Evolutionary conservation across 37 sponge, comb jelly and placozoan species (phyloP).

Genomic region (Ephydatia muelleri): DNA sequence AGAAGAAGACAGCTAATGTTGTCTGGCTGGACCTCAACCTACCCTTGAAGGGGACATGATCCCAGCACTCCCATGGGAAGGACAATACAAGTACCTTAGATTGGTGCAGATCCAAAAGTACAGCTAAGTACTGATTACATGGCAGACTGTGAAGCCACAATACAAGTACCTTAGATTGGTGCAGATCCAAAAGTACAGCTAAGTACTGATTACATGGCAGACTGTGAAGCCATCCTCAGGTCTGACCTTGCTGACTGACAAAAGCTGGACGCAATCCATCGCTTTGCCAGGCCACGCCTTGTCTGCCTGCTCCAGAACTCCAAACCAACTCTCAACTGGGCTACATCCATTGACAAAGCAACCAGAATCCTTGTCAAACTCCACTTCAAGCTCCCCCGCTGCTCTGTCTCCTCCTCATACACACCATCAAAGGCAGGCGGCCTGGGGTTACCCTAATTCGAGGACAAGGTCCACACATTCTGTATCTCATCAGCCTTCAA

Average conservation of each 20-base stretch:
- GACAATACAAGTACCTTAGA: no score
- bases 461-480: conserved; percentile 1
- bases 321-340: not conserved
- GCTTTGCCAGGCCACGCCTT: not conserved
- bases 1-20: no score
- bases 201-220: not conserved
- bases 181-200: no score
- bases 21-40: no score
- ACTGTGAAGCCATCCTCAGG: not conserved
- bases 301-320: conserved; percentile 11
- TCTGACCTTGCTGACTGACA: not conserved
- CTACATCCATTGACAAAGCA: not conserved
- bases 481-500: no score
- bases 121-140: not conserved
- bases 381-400: conserved; percentile 5
- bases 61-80: no score
- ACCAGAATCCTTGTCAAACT: conserved; percentile 5
- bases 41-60: no score
- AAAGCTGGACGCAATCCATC: not conserved
- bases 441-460: conserved; percentile 29
- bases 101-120: no score
- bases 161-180: no score
- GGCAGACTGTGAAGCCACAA: not conserved
- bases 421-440: conserved; percentile 9
- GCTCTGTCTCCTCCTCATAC: conserved; percentile 18